Evolutionary conservation across 1,140 invertebrate genomes (phyloP), one percentile per base, ranked within the genome.

Genomic region (Myzus persicae): DNA sequence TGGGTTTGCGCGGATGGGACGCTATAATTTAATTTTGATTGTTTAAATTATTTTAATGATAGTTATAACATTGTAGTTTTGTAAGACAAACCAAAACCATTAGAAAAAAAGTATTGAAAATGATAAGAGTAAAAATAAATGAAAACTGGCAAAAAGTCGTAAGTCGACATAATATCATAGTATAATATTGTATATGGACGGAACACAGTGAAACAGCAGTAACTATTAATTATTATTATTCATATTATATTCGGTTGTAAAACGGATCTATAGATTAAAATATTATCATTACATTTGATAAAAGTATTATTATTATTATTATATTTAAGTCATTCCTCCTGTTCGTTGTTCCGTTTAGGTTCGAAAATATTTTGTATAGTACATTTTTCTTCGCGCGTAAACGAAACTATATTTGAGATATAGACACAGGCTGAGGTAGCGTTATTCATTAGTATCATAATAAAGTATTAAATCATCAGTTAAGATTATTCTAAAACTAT

Each of bases 11-110:
- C 9, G 26, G 2, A 42, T 44, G 40, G 42, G 40, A 20, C 7
- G 82, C 38, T 84, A 38, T 82, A 24, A 82, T 26, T 48, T 88
- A 88, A 88, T 88, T 88, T 51, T 88, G 85, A 88, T 88, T 88
- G 18, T 24, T 88, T 44, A 36, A 6, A 38, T 88, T 48, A 88
- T 67, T 67, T 31, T 67, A 22, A 42, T 46, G 18, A 87, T n/a
- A 36, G 51, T 46, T 8, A 48, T 88, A 88, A 48, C n/a, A 88
- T 22, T 8, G 2, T n/a, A 46, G 44, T 88, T 88, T 88, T 48
- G n/a, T 2, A 38, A 88, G 31, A 14, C 18, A 51, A 48, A 51
- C 46, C n/a, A 46, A 36, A 88, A n/a, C 3, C 9, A 40, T 9
- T 26, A 31, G 9, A 44, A 88, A 88, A 88, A 48, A 22, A 36